Evolutionary conservation across 1,140 invertebrate species (phyloP), one percentile per base, ranked within the genome.

Genomic region (Sitophilus oryzae): DNA sequence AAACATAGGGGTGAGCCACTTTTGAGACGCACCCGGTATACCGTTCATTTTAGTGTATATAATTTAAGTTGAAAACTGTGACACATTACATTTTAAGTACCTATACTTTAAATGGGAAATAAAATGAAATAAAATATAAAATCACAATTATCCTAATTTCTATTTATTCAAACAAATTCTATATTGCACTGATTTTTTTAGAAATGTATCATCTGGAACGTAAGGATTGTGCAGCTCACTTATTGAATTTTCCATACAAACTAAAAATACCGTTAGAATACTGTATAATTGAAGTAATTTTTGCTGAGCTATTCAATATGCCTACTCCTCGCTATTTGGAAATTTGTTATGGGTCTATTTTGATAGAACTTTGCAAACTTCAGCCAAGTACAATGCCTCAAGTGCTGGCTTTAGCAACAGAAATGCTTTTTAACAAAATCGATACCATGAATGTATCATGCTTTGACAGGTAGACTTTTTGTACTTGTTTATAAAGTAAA

Each of bases 381-480:
- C 92, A 97, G 67, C 93, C 95, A 5, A 89, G 89, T 3, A 93
- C 92, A 9, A 93, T 99, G 87, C 96, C 96, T 6, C 94, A 97
- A 77, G 94, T 96, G 40, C 75, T 99, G 47, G 96, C 96, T 10
- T 94, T 98, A 75, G 94, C 96, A 2, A 96, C 95, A 16, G 95
- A 98, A 76, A 89, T 99, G 64, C 72, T 99, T 16, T 99, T 96
- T 70, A 86, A 95, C 72, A 80, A 96, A 61, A 87, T 98, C 67
- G 94, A 98, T 67, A 86, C 88, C 8, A 98, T 99, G 96, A 96
- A 98, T 69, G 85, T 91, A 1, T 84, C 90, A 3, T 95, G 94
- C 70, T 93, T 99, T 74, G 95, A 99, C 71, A 86, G 52, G 52
- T 54, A 54, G 0, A 16, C 25, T 30, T 30, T 30, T 34, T 3